Evolutionary conservation across 1,140 invertebrate species (phyloP).

Genomic region (Zophobas morio): DNA sequence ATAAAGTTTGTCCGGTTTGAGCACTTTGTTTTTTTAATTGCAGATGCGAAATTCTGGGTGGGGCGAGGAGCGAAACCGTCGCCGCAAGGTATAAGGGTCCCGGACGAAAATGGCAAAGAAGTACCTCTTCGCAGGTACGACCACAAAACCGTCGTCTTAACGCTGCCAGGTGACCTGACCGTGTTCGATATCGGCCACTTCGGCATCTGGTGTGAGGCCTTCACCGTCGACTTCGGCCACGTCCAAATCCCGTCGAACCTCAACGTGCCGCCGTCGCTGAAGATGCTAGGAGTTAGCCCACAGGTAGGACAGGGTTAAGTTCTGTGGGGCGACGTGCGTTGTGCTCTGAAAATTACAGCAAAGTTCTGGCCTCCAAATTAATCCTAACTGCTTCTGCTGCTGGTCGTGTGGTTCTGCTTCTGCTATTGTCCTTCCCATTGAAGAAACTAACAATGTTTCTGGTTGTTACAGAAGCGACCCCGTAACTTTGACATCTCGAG

Average conservation of each 20-base stretch:
- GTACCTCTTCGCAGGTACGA: conserved; percentile 84
- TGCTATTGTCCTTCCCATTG: conserved; percentile 28
- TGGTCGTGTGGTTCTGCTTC: conserved; percentile 22
- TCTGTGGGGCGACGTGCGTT: background rate
- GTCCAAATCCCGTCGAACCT: conserved; percentile 79
- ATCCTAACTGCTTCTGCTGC: conserved; percentile 10
- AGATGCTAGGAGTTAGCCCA: conserved; percentile 93
- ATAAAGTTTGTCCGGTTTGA: background rate
- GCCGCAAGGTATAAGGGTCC: conserved; percentile 84
- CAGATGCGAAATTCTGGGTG: conserved; percentile 94
- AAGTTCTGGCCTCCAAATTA: background rate
- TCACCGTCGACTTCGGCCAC: conserved; percentile 92
- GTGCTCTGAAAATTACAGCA: conserved; percentile 7
- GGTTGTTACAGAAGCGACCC: conserved; percentile 66
- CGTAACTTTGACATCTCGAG: conserved; percentile 57
- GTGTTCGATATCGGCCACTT: conserved; percentile 89
- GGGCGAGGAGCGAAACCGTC: conserved; percentile 83
- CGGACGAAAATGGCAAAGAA: conserved; percentile 91
- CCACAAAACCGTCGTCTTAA: conserved; percentile 88
- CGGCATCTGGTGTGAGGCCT: conserved; percentile 91
- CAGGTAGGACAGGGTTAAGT: conserved; percentile 78
- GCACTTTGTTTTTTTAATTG: conserved; percentile 58
- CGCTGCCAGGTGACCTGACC: conserved; percentile 84
- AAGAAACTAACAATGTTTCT: conserved; percentile 38
- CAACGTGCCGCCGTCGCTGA: conserved; percentile 91